Conservation (phyloP, 2,113 vertebrate genomes). For the Progne subis region DNA sequence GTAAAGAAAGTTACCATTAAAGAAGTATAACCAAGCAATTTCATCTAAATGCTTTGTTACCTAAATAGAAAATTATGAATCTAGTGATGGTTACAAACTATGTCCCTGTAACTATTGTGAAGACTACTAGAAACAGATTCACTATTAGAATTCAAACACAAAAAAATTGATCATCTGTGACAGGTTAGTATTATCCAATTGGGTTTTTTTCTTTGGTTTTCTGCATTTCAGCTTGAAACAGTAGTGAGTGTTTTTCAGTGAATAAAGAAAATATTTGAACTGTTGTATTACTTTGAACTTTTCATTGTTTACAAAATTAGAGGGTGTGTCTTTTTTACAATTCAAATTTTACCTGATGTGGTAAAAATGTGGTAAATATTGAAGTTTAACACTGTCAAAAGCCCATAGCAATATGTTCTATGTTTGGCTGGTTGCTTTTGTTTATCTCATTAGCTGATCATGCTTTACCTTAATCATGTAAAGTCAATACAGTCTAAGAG, state of each 20-base stretch:
- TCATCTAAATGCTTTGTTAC: fast-evolving
- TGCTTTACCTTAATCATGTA: neutral
- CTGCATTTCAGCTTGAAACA: neutral
- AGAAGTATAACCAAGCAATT: neutral
- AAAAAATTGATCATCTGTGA: neutral
- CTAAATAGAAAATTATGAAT: neutral
- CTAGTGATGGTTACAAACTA: neutral
- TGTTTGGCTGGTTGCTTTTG: neutral
- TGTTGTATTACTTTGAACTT: neutral
- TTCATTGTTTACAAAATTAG: neutral
- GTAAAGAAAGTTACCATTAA: neutral
- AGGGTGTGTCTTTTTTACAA: neutral
- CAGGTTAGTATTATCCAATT: neutral
- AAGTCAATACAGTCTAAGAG: neutral
- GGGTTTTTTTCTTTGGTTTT: neutral
- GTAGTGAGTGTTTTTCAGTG: neutral
- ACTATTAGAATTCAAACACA: neutral
- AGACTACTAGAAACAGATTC: neutral
- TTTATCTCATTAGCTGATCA: neutral
- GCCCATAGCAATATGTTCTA: neutral
- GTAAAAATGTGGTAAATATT: neutral
- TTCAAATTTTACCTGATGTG: neutral
- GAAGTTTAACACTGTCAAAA: neutral
- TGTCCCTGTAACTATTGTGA: neutral
- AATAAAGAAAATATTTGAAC: neutral